Base-by-base conservation (phyloP, 2,888 invertebrate species). In the Cistogaster globosa region DNA sequence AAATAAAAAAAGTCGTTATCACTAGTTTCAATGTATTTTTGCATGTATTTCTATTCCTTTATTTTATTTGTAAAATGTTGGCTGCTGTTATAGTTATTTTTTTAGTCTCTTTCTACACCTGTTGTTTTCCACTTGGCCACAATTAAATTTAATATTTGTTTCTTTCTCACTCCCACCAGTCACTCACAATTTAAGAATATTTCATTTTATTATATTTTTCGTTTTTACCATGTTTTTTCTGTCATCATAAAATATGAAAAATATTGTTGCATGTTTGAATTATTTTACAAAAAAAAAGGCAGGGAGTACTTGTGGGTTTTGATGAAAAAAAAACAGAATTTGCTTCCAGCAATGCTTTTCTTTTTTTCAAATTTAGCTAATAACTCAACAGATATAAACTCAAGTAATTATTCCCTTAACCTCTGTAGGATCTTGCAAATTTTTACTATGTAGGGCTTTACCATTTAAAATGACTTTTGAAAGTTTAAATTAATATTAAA, bases 41-140 rank as follows among this genome's bases (percentile, higher is more conserved):
- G 68, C 69, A 72, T 84, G 69, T 36, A 16, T 79, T 26, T 55
- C 48, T 74, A 5, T 20, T 14, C 12, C 16, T 2, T 16, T 65
- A 51, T 51, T 77, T 45, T 20, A 65, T 62, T 53, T 60, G 16
- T 16, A 58, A 68, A 63, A 57, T 62, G 18, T 51, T 38, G 55
- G 18, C 53, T 38, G 48, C 60, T 60, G 18, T 45, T 60, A 5
- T 51, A 51, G 58, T 14, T 48, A 20, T 14, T 9, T 58, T 76
- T 20, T 69, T 26, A 62, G 75, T 68, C 69, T 63, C n/a, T 20
- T 62, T 58, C 42, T 63, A 69, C 81, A 82, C 68, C 81, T 82
- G 81, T 76, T 82, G 68, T 69, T 32, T 76, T 76, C 58, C 58
- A 76, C 63, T 65, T 82, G 76, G 51, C 58, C 74, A 68, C 63